A percentile compares a stretch with the other conserved stretches of the same genome.
Conservation (phyloP, 2,888 invertebrate species). For the Dynastes grantii region DNA sequence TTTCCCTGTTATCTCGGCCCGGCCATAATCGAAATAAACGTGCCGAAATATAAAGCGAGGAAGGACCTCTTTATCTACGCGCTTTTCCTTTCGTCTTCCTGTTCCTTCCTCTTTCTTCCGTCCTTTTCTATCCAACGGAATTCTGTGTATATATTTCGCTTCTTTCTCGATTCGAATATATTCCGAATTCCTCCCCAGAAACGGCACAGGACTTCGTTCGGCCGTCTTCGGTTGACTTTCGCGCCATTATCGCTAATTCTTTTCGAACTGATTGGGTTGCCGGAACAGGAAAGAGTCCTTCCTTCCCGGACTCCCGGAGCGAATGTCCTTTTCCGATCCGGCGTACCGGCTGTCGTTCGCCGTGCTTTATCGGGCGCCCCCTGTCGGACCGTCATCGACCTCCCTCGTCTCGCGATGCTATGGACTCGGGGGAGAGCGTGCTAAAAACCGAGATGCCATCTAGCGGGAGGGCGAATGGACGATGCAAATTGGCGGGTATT, state of each 20-base stretch:
- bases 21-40: constrained; percentile 12
- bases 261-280: constrained; percentile 67
- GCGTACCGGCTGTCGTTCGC: constrained; percentile 14
- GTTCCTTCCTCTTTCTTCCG: constrained; percentile 65
- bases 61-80: constrained; percentile 58
- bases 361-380: too few species aligned
- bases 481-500: neutral
- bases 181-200: constrained; percentile 27
- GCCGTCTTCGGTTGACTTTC: constrained; percentile 29
- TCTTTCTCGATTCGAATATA: too few species aligned
- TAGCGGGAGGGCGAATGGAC: neutral
- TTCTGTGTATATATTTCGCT: neutral
- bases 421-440: constrained; percentile 1
- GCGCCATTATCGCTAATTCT: constrained; percentile 52
- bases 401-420: neutral
- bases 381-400: constrained; percentile 9
- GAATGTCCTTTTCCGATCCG: constrained; percentile 69
- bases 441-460: constrained; percentile 3
- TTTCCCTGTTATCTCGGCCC: constrained; percentile 44
- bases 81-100: constrained; percentile 64
- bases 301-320: constrained; percentile 71
- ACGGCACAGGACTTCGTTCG: constrained; percentile 16
- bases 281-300: constrained; percentile 69
- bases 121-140: constrained; percentile 29
- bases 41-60: constrained; percentile 27